Base-by-base conservation (phyloP, 2,113 vertebrate species). In the Spermophilus dauricus region DNA sequence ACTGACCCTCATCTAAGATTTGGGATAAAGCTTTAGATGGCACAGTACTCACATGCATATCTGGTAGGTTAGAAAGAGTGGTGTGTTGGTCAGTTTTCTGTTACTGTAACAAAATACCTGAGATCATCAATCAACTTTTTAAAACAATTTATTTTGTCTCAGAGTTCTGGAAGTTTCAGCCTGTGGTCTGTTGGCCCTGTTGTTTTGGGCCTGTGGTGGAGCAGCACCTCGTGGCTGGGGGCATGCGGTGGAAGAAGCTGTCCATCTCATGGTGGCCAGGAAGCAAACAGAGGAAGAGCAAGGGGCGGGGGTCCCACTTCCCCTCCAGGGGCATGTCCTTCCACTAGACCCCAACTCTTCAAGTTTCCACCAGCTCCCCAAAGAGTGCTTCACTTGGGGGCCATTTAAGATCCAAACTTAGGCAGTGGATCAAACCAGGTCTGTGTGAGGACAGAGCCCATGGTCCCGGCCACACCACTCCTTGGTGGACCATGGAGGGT, bases 31-130 rank as follows among this genome's bases (percentile, higher is more conserved):
- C 11, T 22, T 53, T 63, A 69, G 34, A 32, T 63, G 1, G 0
- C n/a, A 48, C 1, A 22, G 45, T 20, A 1, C 14, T n/a, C 14
- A 17, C 67, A 24, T 34, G 4, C 2, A 0, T 14, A 78, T 63
- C 26, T 5, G 5, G 22, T 48, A 39, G 2, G 8, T 76, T 70
- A 85, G 39, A 85, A 80, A 32, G 26, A 8, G 51, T 39, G n/a
- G 34, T 67, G 53, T 22, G 8, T 67, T 34, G 65, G 61, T 39
- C 28, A 48, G 82, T 67, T 67, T 67, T 67, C 30, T 5, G 28
- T 34, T 85, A 67, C 82, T 82, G 24, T 82, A 9, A 82, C 13
- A 30, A 82, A 82, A 39, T 28, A 82, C 56, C n/a, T 30, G 56
- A 82, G 78, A 61, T 78, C 34, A 34, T 32, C 51, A 51, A 51